phyloP scores from a whole-genome alignment of 2,113 vertebrate species.

The Ammodytes marinus region DNA sequence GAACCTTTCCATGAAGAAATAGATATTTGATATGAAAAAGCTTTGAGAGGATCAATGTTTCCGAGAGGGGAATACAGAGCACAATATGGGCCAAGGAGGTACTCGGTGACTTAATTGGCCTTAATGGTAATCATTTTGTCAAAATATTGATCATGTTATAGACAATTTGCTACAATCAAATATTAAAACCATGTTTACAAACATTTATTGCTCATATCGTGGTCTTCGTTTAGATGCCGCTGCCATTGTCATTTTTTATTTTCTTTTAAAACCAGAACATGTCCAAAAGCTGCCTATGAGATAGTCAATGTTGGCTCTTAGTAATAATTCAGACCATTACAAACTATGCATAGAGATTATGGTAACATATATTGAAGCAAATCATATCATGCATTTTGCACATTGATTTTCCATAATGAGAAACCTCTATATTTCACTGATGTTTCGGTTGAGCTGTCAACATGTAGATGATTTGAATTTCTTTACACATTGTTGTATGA shows the following conservation, averaged over 20 bases:
- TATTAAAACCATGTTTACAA: not conserved
- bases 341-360: not conserved
- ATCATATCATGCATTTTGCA: not conserved
- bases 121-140: constrained; percentile 25
- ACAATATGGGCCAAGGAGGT: not conserved
- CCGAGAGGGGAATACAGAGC: constrained; percentile 4
- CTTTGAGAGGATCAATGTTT: constrained; percentile 33
- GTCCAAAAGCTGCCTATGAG: not conserved
- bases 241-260: not conserved
- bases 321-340: not conserved
- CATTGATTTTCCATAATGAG: not conserved
- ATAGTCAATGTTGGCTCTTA: not conserved
- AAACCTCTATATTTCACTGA: not conserved
- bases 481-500: not conserved
- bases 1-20: constrained; percentile 36
- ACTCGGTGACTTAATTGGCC: constrained; percentile 29
- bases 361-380: not conserved
- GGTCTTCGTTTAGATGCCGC: not conserved
- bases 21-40: constrained; percentile 23
- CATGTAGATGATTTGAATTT: not conserved
- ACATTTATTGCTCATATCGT: not conserved
- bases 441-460: not conserved
- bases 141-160: constrained; percentile 22
- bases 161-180: constrained; percentile 16
- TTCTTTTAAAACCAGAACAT: not conserved